phyloP scores from a whole-genome alignment of 2,113 vertebrate genomes.

The Mus musculus region GRCm39 chr3:56038501-56039000 shows the following conservation, averaged over 20 bases:
- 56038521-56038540: background rate
- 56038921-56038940: background rate
- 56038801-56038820: background rate
- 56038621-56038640: background rate
- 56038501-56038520: background rate
- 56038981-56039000: background rate
- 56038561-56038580: background rate
- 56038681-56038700: background rate
- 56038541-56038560: background rate
- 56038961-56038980: too few relatives aligned
- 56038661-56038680: background rate
- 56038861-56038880: background rate
- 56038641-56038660: background rate
- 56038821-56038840: background rate
- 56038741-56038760: background rate
- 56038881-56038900: background rate
- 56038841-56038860: background rate
- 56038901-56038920: background rate
- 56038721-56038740: background rate
- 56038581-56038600: background rate
- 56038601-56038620: background rate
- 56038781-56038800: background rate
- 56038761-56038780: background rate
- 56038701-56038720: background rate
- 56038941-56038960: background rate